Evolutionary conservation across 2,797 vertebrate species (phyloP).

Genomic region (Syngnathus acus): DNA sequence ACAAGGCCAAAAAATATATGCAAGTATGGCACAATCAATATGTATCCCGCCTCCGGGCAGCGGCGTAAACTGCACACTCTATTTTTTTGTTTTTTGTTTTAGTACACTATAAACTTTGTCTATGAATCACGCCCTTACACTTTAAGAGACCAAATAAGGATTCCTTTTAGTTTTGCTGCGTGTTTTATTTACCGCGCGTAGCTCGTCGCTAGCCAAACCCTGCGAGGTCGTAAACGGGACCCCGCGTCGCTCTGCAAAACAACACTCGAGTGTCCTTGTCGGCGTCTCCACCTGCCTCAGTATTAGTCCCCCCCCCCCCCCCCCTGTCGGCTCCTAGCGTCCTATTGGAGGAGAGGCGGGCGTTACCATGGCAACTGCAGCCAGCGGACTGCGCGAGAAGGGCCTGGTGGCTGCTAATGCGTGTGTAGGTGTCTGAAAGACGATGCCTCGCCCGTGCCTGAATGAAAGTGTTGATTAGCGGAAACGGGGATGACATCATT

Average conservation of each 20-base stretch:
- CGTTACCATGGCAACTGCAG: constrained; percentile 68
- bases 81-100: background rate
- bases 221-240: background rate
- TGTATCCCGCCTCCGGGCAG: background rate
- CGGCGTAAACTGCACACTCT: background rate
- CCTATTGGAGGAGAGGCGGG: constrained; percentile 40
- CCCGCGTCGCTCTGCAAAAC: background rate
- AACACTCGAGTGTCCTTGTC: constrained; percentile 31
- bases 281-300: constrained; percentile 52
- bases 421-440: constrained; percentile 27
- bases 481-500: background rate
- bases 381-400: constrained; percentile 35
- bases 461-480: background rate
- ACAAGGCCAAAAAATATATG: background rate
- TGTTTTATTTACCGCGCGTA: background rate
- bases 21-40: constrained; percentile 1
- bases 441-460: background rate
- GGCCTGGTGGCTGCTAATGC: constrained; percentile 32
- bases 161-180: background rate
- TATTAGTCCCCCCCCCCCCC: constrained; percentile 31
- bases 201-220: background rate
- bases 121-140: background rate
- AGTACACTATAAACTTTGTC: constrained; percentile 1
- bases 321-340: constrained; percentile 8
- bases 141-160: background rate